Evolutionary conservation across 2,797 vertebrate genomes (phyloP).

Genomic region (Sebastes trivittatus): DNA sequence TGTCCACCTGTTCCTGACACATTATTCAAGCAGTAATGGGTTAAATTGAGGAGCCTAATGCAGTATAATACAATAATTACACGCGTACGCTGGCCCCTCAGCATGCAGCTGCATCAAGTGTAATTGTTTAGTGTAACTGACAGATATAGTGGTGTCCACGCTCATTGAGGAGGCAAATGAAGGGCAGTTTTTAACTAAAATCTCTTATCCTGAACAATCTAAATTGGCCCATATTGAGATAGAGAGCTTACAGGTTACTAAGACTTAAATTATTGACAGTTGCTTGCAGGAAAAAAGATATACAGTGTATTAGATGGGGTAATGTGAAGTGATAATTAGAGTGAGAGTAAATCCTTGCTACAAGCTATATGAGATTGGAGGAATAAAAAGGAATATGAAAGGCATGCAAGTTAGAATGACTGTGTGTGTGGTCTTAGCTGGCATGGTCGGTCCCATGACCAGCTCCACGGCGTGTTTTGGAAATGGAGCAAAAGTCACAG

Average conservation of each 20-base stretch:
- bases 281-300: conserved; percentile 53
- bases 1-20: conserved; percentile 62
- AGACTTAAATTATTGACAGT: conserved; percentile 52
- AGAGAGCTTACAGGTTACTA: conserved; percentile 29
- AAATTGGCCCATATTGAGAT: conserved; percentile 63
- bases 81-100: conserved; percentile 38
- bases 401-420: conserved; percentile 41
- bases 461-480: conserved; percentile 31
- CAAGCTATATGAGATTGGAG: conserved; percentile 50
- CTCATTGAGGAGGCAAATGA: conserved; percentile 42
- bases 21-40: conserved; percentile 66
- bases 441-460: conserved; percentile 65
- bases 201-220: conserved; percentile 64
- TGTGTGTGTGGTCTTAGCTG: conserved; percentile 52
- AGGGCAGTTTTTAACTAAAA: conserved; percentile 39
- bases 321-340: conserved; percentile 68
- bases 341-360: conserved; percentile 72
- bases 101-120: conserved; percentile 25
- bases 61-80: conserved; percentile 72
- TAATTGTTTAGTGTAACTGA: conserved; percentile 50
- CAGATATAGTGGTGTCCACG: conserved; percentile 44
- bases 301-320: conserved; percentile 42
- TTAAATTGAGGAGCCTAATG: conserved; percentile 73
- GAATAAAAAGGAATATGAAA: conserved; percentile 45
- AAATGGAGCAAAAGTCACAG: conserved; percentile 56